Base-by-base conservation (phyloP, 2,888 invertebrate species). In the Xestobium rufovillosum region DNA sequence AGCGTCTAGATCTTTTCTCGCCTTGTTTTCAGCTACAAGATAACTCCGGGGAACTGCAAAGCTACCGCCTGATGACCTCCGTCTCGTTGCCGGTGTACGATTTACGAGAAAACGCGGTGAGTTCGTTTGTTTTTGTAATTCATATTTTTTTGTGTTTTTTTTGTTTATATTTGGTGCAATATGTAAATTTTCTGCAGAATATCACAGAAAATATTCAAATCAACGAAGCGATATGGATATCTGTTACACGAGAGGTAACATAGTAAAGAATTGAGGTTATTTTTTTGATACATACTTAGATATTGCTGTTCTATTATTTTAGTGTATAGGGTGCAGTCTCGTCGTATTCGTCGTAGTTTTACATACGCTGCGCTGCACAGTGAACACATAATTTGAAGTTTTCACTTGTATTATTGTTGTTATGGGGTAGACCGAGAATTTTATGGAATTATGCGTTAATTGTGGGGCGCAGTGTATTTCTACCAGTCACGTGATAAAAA, bases 131-230 rank as follows among this genome's bases (percentile, higher is more conserved):
- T 17, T 32, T 26, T 14, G 11, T 31, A n/a, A n/a, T n/a, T n/a
- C n/a, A n/a, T n/a, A n/a, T n/a, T n/a, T n/a, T n/a, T n/a, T n/a
- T 23, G 23, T 23, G 23, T 23, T 8, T 23, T 8, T 23, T 8
- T 8, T 38, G 31, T 28, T n/a, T 19, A 14, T 8, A 34, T 25
- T 34, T 33, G 15, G n/a, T 32, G 27, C 37, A 27, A 26, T 28
- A 31, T 36, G 34, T 26, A 38, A 36, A 39, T 74, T 80, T 75
- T 76, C 77, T 78, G 75, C 86, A 90, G 90, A 90, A 90, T 78
- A 86, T 90, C 82, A 89, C 88, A 75, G 87, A 89, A 81, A 83
- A 86, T 77, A 83, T 88, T 73, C 86, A 89, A 77, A 79, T 89
- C 76, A 90, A 89, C 77, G 88, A 89, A 78, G 87, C 86, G 67